phyloP scores from a whole-genome alignment of 2,113 vertebrate genomes.

The Rhea americana region DNA sequence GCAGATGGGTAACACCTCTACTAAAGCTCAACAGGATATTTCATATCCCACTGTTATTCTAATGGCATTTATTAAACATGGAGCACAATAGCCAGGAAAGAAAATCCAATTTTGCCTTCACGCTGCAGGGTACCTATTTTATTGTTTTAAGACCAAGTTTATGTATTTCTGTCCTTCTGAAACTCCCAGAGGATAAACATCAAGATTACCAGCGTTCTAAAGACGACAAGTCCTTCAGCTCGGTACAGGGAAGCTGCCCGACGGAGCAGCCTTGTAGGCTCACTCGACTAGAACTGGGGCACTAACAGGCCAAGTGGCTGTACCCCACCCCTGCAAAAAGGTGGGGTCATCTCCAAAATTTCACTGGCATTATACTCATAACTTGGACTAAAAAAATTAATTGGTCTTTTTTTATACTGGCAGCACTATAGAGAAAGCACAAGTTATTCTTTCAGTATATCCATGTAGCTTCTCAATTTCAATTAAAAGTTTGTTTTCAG shows the following conservation, averaged over 20 bases:
- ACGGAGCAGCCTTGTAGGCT: not conserved
- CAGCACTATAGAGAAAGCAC: not conserved
- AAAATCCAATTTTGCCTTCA: not conserved
- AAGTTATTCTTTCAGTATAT: not conserved
- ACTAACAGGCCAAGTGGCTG: not conserved
- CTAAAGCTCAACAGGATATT: conserved; percentile 4
- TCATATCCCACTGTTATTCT: conserved; percentile 29
- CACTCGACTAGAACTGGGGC: not conserved
- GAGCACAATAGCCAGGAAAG: not conserved
- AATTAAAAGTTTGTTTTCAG: not conserved
- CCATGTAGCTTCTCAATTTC: not conserved
- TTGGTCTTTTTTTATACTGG: not conserved
- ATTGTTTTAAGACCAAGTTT: not conserved
- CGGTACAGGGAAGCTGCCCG: not conserved
- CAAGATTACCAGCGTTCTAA: not conserved
- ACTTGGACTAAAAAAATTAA: not conserved
- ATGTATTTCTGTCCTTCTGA: not conserved
- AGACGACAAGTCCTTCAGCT: not conserved
- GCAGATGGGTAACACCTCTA: not conserved
- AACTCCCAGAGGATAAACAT: not conserved
- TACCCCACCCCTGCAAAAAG: not conserved
- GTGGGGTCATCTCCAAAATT: not conserved
- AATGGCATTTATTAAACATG: conserved; percentile 28
- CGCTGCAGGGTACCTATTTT: not conserved
- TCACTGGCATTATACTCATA: not conserved